A percentile compares a stretch with the other conserved stretches of the same genome.
These are phyloP conservation scores for Odontophorus gujanensis DNA, from an alignment of 2,113 vertebrate species.

Conservation along the genomic window DNA sequence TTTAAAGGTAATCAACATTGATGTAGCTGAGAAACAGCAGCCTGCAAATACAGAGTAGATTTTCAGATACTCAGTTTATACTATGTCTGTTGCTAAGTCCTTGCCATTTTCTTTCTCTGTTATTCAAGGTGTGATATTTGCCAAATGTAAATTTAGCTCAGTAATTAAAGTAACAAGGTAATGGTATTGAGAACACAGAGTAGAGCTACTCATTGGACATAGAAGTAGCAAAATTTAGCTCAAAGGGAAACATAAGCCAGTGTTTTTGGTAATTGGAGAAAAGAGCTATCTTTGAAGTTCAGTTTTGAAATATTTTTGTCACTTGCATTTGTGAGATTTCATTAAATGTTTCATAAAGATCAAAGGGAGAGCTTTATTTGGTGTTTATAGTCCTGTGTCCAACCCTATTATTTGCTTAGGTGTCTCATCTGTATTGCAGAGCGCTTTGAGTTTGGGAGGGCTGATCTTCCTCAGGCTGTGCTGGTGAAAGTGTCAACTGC, in stretches of 20 bases:
- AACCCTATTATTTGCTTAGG: background rate
- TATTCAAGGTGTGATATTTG: background rate
- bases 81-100: background rate
- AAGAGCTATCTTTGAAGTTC: constrained; percentile 11
- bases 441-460: background rate
- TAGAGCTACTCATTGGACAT: background rate
- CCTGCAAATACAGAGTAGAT: background rate
- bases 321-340: background rate
- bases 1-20: background rate
- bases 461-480: background rate
- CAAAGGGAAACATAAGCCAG: background rate
- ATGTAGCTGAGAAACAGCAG: background rate
- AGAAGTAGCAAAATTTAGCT: constrained; percentile 18
- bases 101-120: background rate
- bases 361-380: constrained; percentile 32
- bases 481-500: background rate
- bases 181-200: background rate
- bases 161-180: background rate
- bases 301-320: constrained; percentile 21
- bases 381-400: background rate
- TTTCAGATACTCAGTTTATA: background rate
- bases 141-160: background rate
- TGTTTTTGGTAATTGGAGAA: background rate
- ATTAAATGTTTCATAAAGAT: background rate
- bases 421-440: constrained; percentile 2